These are phyloP conservation scores for Metopia argyrocephala DNA, from an alignment of 2,888 invertebrate genomes.

Conservation along the genomic window DNA sequence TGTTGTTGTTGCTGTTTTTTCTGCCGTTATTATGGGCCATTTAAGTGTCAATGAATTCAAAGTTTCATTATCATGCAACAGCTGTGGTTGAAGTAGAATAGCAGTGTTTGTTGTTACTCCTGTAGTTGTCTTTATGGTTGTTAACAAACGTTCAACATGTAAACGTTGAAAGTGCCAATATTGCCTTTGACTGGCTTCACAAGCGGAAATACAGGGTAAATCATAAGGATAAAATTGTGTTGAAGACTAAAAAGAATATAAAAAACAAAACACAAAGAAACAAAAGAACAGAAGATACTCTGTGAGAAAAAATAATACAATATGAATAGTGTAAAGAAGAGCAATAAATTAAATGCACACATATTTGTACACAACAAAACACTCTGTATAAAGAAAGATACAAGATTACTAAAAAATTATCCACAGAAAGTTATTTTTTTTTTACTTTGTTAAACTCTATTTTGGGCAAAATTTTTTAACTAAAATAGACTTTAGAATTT, in stretches of 20 bases:
- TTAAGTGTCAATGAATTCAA: constrained; percentile 68
- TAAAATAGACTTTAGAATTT: no score
- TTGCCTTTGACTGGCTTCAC: constrained; percentile 73
- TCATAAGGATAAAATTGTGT: constrained; percentile 72
- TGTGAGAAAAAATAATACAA: neutral
- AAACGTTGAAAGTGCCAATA: constrained; percentile 72
- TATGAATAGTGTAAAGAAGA: neutral
- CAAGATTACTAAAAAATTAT: no score
- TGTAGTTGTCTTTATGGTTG: constrained; percentile 18
- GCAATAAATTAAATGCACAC: no score
- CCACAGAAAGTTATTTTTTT: no score
- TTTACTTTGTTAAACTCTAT: no score
- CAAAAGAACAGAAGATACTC: constrained; percentile 3
- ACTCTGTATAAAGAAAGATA: no score
- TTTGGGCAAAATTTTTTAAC: no score
- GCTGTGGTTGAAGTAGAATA: constrained; percentile 65
- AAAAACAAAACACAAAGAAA: neutral
- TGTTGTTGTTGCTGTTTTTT: neutral
- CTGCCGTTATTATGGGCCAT: constrained; percentile 69
- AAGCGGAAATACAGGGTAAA: constrained; percentile 75
- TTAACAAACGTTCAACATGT: constrained; percentile 68
- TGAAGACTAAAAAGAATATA: constrained; percentile 67
- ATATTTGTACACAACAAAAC: neutral
- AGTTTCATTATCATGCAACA: constrained; percentile 64
- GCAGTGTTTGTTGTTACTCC: neutral